These are phyloP conservation scores for Erithacus rubecula DNA, from an alignment of 2,797 vertebrate genomes.

Conservation along the genomic window DNA sequence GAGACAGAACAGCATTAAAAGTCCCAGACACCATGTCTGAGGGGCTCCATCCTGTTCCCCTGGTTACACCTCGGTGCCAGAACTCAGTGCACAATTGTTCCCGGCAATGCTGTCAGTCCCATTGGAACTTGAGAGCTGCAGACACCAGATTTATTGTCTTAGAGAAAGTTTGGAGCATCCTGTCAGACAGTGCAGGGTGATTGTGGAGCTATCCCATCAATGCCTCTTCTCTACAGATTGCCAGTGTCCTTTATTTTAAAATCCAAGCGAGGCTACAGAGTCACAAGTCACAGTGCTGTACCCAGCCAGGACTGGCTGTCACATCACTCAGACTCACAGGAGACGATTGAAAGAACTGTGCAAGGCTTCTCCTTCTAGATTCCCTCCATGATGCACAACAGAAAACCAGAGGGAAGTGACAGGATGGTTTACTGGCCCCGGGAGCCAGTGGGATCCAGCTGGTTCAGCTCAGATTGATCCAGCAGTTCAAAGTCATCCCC, in stretches of 20 bases:
- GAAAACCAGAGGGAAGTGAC: constrained; percentile 28
- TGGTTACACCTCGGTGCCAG: not conserved
- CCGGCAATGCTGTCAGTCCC: not conserved
- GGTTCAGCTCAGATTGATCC: constrained; percentile 96
- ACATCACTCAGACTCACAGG: constrained; percentile 5
- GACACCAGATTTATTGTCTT: not conserved
- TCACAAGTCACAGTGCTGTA: constrained; percentile 28
- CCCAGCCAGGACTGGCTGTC: not conserved
- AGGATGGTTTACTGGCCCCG: constrained; percentile 73
- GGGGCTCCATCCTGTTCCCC: not conserved
- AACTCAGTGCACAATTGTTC: not conserved
- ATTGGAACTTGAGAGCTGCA: not conserved
- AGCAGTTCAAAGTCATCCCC: constrained; percentile 98
- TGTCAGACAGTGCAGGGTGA: not conserved
- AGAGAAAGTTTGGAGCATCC: constrained; percentile 15
- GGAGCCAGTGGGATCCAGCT: constrained; percentile 87
- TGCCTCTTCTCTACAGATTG: not conserved
- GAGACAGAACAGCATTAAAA: not conserved
- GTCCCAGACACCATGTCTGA: not conserved
- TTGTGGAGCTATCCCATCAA: constrained; percentile 22
- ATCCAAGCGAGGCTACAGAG: constrained; percentile 33
- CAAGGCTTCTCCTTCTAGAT: constrained; percentile 24
- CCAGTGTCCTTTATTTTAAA: constrained; percentile 44
- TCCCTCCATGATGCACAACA: not conserved
- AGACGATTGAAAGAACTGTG: not conserved